A percentile compares a stretch with the other conserved stretches of the same genome.
Evolutionary conservation across 2,113 vertebrate genomes (phyloP).

Genomic region (Agelaius tricolor): DNA sequence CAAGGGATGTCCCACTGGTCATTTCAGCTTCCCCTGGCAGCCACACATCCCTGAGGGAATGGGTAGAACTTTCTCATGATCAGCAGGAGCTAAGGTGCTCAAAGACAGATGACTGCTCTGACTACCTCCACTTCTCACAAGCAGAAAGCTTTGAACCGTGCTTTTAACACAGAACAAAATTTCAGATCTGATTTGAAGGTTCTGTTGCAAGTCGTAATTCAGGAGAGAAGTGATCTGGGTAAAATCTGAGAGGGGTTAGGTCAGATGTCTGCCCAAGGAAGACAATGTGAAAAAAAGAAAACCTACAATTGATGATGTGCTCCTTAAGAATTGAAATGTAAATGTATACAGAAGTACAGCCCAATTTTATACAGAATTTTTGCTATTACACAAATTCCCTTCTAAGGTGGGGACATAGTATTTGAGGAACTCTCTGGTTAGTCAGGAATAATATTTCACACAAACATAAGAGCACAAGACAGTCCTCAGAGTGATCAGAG

Average conservation of each 20-base stretch:
- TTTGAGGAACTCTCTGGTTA: neutral
- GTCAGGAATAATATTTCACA: neutral
- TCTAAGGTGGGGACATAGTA: neutral
- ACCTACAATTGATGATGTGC: neutral
- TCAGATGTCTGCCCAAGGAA: neutral
- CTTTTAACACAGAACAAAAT: neutral
- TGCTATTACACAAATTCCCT: neutral
- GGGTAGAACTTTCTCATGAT: rapidly evolving
- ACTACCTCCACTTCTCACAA: neutral
- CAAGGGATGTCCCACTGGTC: neutral
- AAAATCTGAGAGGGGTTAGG: neutral
- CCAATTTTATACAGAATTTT: neutral
- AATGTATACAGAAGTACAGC: neutral
- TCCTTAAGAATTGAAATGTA: neutral
- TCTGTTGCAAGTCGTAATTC: neutral
- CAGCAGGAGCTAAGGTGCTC: neutral
- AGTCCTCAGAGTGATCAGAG: neutral
- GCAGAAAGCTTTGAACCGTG: neutral
- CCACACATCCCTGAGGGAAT: neutral
- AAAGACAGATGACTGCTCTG: neutral
- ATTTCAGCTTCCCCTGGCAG: neutral
- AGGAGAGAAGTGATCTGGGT: neutral
- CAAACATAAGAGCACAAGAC: neutral
- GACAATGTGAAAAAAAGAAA: neutral
- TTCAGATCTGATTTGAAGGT: neutral